Evolutionary conservation across 2,888 invertebrate genomes (phyloP), one percentile per base, ranked within the genome.

Genomic region (Drosophila longiperda): DNA sequence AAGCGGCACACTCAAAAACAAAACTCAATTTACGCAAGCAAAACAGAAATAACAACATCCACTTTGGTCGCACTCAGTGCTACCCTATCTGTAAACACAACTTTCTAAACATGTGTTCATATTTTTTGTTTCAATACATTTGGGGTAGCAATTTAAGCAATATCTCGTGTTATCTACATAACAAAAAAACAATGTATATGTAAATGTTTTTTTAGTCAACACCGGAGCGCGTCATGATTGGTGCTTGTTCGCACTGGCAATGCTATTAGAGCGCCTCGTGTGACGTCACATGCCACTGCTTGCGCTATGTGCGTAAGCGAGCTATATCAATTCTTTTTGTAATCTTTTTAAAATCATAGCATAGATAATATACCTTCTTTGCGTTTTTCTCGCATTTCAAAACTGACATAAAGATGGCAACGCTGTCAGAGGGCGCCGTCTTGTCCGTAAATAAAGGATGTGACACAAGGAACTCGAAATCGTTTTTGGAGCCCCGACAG

Each of bases 1-100:
- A 17, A 45, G 80, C 62, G 48, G 34, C 66, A 12, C 66, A 62
- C 61, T 71, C 23, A 23, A 12, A 45, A 75, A 67, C 65, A 76
- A 54, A 62, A 50, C 29, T 66, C 60, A 67, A 73, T 74, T 42
- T 81, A 73, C 84, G 84, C 68, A 75, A 83, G 48, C 66, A 62
- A 64, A 65, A 45, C 69, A 61, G 49, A 55, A 11, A 54, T 32
- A 66, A 50, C 29, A 36, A 33, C 26, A 33, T n/a, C 11, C 12
- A 48, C 48, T 32, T 50, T 69, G 67, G 60, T 45, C 73, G 73
- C 52, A 57, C 65, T 45, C 34, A 20, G 12, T 17, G 29, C 61
- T 78, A 78, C 78, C 78, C 77, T 76, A 60, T 34, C 73, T 75
- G 62, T 26, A 66, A 26, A 15, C n/a, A 34, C 23, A 29, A 32